Base-by-base conservation (phyloP, 2,888 invertebrate genomes). In the Acronicta leporina region DNA sequence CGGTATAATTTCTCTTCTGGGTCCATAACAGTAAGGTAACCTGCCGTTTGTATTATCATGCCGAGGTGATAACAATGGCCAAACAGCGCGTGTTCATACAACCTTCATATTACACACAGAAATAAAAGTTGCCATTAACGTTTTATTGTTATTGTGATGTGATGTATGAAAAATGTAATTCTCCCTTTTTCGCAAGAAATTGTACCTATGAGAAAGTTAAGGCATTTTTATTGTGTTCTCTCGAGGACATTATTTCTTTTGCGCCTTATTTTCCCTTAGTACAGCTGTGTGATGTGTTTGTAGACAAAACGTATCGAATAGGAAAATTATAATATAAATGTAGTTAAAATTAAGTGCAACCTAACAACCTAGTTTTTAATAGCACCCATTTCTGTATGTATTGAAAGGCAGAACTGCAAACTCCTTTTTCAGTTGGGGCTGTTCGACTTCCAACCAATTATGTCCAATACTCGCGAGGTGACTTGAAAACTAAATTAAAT, bases 101-200 rank as follows among this genome's bases (percentile, higher is more conserved):
- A 61, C 57, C 57, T 69, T 62, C 62, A 68, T 69, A 68, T 67
- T 63, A 62, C 60, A 42, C 62, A 57, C 42, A 62, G 54, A 73
- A 73, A 75, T 77, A 77, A 72, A 78, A 73, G 68, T 76, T 62
- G 61, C 63, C 62, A 73, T 75, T 73, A 75, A 75, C 69, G 70
- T 75, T 79, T 76, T 78, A 79, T 76, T 79, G 76, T 79, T 79
- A 79, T 76, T 72, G 68, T 76, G 74, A 79, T 75, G 67, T 77
- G 68, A 79, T 71, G 70, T 79, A 79, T 76, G 79, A 76, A 74
- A 79, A 77, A 79, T 77, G 63, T 74, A 72, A 76, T 73, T 76
- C 67, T 60, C 64, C 56, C 56, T 75, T 68, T 74, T 65, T 72
- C 67, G 61, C 58, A 64, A 63, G 51, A 66, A 77, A 75, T 73